Base-by-base conservation (phyloP, 2,888 invertebrate species). In the Eumacrocentrus americanus region DNA sequence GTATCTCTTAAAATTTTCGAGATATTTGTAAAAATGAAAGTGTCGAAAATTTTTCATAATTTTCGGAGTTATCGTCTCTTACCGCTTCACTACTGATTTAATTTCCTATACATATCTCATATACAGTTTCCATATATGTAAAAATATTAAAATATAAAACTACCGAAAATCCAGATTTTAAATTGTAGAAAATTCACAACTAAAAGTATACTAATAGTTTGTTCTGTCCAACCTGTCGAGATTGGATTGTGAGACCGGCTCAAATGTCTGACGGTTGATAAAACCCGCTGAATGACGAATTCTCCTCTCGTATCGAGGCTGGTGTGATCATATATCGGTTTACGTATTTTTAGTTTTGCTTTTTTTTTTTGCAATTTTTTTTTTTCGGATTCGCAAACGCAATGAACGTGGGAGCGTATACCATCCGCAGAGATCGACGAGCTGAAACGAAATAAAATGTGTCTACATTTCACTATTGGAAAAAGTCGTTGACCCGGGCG, bases 361-460 rank as follows among this genome's bases (percentile, higher is more conserved):
- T 29, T 29, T 29, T 29, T 29, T 29, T n/a, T 50, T 18, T 16
- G 9, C 29, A 29, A 29, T 29, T 50, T 29, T 18, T 34, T 3
- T 48, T 54, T 25, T 29, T n/a, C 14, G 1, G 25, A 11, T 42
- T 9, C 1, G 16, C 3, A 42, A 54, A 42, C 9, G 11, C 44
- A 40, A 52, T 44, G 29, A 11, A 42, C 42, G 16, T 54, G 18
- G 11, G 11, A 23, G 16, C 25, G 14, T 25, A 37, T 12, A 20
- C 6, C 29, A 54, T 42, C 20, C 16, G 25, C n/a, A 18, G 23
- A 54, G 25, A 42, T 54, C 42, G n/a, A 11, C 42, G 42, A 42
- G 20, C 25, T 18, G 29, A 25, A 54, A 42, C 53, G 25, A 54
- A 22, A 29, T 34, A 50, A 52, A 40, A 40, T 42, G 29, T 29